Conservation (phyloP, 2,888 invertebrate genomes). For the Tenodera sinensis region DNA sequence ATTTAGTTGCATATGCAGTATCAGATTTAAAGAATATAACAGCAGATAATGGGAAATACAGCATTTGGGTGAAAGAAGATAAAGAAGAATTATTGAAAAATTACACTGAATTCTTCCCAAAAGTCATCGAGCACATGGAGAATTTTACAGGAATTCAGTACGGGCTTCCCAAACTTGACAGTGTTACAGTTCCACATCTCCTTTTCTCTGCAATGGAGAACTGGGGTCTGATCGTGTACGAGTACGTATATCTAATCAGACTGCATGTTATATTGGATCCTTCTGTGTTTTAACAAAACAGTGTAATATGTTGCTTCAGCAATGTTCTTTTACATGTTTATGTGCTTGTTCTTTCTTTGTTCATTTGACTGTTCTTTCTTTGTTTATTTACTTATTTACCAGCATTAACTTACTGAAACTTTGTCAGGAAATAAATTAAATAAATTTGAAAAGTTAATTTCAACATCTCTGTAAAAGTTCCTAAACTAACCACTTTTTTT, state of each 20-base stretch:
- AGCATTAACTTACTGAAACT: too few relatives aligned
- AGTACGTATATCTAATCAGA: slow-evolving; percentile 44
- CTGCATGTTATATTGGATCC: neutral
- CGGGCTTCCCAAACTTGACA: slow-evolving; percentile 69
- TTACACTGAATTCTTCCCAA: slow-evolving; percentile 47
- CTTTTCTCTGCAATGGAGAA: slow-evolving; percentile 87
- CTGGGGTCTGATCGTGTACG: slow-evolving; percentile 83
- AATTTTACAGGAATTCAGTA: slow-evolving; percentile 51
- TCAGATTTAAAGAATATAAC: slow-evolving; percentile 22
- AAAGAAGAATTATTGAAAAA: slow-evolving; percentile 48
- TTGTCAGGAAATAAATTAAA: too few relatives aligned
- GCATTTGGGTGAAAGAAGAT: slow-evolving; percentile 48
- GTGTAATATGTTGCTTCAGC: too few relatives aligned
- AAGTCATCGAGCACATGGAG: slow-evolving; percentile 51
- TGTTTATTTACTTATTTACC: too few relatives aligned
- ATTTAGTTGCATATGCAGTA: slow-evolving; percentile 25
- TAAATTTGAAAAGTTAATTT: too few relatives aligned
- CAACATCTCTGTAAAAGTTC: too few relatives aligned
- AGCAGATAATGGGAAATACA: slow-evolving; percentile 31
- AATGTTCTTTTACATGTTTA: too few relatives aligned
- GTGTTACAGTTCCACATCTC: slow-evolving; percentile 81
- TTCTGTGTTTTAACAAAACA: neutral
- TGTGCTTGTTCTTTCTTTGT: too few relatives aligned
- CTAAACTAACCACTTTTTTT: too few relatives aligned
- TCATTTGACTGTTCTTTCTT: too few relatives aligned